Conservation (phyloP, 53 echinoderm and acorn worm genomes). For the Temnopleurus reevesii region DNA sequence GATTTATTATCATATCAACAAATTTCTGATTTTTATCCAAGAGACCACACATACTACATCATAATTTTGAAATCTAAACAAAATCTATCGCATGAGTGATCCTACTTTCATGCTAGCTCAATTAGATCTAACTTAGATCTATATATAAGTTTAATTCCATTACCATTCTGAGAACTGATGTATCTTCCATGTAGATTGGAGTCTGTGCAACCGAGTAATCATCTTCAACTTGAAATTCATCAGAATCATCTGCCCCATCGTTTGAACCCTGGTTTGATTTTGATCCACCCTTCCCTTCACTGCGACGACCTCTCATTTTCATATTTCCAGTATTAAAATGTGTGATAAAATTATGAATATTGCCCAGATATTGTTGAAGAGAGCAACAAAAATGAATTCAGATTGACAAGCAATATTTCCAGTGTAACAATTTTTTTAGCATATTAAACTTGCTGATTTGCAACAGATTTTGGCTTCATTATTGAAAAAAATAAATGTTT, state of each 20-base stretch:
- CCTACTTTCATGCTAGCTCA: background rate
- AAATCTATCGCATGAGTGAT: background rate
- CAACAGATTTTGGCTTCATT: background rate
- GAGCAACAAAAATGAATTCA: background rate
- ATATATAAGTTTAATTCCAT: background rate
- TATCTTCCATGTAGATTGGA: conserved; percentile 59
- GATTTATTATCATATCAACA: too few relatives aligned
- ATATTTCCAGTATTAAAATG: background rate
- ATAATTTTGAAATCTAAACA: too few relatives aligned
- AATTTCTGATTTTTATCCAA: too few relatives aligned
- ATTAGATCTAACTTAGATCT: too few relatives aligned
- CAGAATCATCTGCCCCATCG: conserved; percentile 59
- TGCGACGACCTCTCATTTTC: conserved; percentile 28
- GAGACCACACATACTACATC: too few relatives aligned
- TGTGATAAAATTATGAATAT: background rate
- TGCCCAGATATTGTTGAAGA: too few relatives aligned
- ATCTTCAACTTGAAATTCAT: conserved; percentile 96
- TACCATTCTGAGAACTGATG: conserved; percentile 43
- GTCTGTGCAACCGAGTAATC: conserved; percentile 61
- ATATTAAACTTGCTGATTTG: background rate
- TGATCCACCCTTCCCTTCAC: conserved; percentile 41
- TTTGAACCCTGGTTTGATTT: conserved; percentile 46
- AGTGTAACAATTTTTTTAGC: background rate
- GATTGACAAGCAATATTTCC: background rate
- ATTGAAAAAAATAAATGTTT: too few relatives aligned